Conservation (phyloP, 2,888 invertebrate species). For the Emmelina monodactyla region DNA sequence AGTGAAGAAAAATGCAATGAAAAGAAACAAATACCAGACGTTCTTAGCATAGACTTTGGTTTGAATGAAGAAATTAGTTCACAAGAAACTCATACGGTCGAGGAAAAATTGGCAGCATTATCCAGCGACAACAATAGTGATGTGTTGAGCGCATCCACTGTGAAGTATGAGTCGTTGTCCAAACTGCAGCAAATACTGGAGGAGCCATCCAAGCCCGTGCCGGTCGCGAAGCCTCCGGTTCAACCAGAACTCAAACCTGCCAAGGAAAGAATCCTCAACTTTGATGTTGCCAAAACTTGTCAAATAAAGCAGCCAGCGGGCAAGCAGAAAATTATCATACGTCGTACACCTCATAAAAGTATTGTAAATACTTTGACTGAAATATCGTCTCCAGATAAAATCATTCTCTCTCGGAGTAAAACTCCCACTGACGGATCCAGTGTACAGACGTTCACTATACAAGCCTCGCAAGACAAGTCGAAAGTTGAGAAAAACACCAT, state of each 20-base stretch:
- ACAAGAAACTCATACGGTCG: slow-evolving; percentile 22
- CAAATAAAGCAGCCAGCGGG: slow-evolving; percentile 34
- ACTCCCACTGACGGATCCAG: slow-evolving; percentile 35
- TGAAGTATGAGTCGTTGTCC: slow-evolving; percentile 49
- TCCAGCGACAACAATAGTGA: slow-evolving; percentile 31
- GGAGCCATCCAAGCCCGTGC: slow-evolving; percentile 43
- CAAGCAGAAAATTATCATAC: slow-evolving; percentile 55
- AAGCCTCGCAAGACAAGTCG: slow-evolving; percentile 33
- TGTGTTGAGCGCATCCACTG: slow-evolving; percentile 23
- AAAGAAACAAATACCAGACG: background rate
- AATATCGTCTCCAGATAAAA: slow-evolving; percentile 41
- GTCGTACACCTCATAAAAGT: slow-evolving; percentile 40
- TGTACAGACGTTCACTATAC: slow-evolving; percentile 53
- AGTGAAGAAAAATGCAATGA: background rate
- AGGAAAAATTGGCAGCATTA: slow-evolving; percentile 30
- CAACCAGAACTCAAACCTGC: slow-evolving; percentile 38
- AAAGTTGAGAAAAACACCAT: slow-evolving; percentile 40
- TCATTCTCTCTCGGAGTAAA: slow-evolving; percentile 42
- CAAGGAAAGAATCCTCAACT: slow-evolving; percentile 56
- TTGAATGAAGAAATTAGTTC: slow-evolving; percentile 24
- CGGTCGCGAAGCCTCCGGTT: slow-evolving; percentile 19
- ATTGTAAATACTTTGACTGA: slow-evolving; percentile 40
- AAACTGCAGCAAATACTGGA: slow-evolving; percentile 67
- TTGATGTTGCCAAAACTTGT: slow-evolving; percentile 44
- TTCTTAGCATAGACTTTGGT: background rate